Conservation (phyloP, 2,888 invertebrate genomes). For the Nasonovia ribisnigri region DNA sequence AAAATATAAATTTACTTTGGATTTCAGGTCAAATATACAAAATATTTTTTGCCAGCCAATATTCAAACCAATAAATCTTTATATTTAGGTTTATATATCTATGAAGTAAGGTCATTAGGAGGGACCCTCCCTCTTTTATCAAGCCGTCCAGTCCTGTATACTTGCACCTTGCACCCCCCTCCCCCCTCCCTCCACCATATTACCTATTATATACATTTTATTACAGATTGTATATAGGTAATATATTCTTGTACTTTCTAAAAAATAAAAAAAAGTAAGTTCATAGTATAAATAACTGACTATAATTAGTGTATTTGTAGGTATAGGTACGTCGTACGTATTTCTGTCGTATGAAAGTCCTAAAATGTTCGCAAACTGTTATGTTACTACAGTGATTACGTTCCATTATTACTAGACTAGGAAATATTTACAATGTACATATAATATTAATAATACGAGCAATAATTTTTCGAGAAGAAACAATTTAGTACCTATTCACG, state of each 20-base stretch:
- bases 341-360: not conserved
- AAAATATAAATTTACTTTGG: not conserved
- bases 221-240: too few species aligned
- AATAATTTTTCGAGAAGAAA: not conserved
- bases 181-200: too few species aligned
- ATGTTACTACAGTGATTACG: not conserved
- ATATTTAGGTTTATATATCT: not conserved
- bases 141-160: too few species aligned
- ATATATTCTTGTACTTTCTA: too few species aligned
- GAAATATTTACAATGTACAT: not conserved
- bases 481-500: not conserved
- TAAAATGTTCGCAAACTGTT: not conserved
- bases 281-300: not conserved
- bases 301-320: not conserved
- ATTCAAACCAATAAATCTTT: not conserved
- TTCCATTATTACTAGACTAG: not conserved
- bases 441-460: not conserved
- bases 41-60: not conserved
- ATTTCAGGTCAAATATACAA: not conserved
- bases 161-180: too few species aligned
- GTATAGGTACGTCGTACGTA: not conserved
- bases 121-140: too few species aligned
- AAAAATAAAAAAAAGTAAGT: too few species aligned
- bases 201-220: too few species aligned
- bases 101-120: too few species aligned